A percentile compares a stretch with the other conserved stretches of the same genome.
Evolutionary conservation across 1,140 invertebrate genomes (phyloP).

Genomic region (Zaprionus kolodkinae): DNA sequence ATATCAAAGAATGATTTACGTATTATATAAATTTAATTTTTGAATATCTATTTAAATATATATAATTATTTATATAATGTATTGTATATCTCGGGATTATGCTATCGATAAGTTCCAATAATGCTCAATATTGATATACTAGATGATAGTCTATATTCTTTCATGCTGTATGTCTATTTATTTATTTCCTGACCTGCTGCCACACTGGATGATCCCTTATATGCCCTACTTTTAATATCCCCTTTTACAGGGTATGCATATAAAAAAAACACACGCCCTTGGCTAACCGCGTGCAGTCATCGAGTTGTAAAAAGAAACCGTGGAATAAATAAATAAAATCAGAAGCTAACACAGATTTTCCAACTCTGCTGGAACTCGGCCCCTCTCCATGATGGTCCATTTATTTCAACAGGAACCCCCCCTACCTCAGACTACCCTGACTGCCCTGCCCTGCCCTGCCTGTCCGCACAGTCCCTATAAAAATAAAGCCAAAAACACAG

Average conservation of each 20-base stretch:
- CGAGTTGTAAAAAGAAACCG: slow-evolving; percentile 45
- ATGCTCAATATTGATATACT: too few relatives aligned
- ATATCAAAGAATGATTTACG: not conserved
- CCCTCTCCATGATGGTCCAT: slow-evolving; percentile 17
- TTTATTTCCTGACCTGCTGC: too few relatives aligned
- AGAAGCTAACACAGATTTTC: slow-evolving; percentile 61
- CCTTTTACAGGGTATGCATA: slow-evolving; percentile 5
- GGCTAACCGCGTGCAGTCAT: slow-evolving; percentile 16
- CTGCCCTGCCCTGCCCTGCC: not conserved
- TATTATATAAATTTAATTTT: too few relatives aligned
- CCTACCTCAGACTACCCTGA: not conserved
- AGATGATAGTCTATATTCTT: too few relatives aligned
- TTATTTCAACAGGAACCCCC: not conserved
- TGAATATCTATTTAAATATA: too few relatives aligned
- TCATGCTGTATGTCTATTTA: too few relatives aligned
- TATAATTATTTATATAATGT: not conserved
- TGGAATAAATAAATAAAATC: slow-evolving; percentile 77
- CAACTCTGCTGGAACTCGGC: slow-evolving; percentile 29
- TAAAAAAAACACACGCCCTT: slow-evolving; percentile 11
- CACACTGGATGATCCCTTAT: too few relatives aligned
- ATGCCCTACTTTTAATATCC: not conserved
- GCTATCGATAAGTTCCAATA: too few relatives aligned
- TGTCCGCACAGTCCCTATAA: not conserved
- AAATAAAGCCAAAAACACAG: slow-evolving; percentile 26
- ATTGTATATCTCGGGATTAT: too few relatives aligned